Percentiles rank a stretch among this genome's conserved stretches.
These are phyloP conservation scores for Aphodius granarius DNA, from an alignment of 2,888 invertebrate genomes.

Conservation along the genomic window DNA sequence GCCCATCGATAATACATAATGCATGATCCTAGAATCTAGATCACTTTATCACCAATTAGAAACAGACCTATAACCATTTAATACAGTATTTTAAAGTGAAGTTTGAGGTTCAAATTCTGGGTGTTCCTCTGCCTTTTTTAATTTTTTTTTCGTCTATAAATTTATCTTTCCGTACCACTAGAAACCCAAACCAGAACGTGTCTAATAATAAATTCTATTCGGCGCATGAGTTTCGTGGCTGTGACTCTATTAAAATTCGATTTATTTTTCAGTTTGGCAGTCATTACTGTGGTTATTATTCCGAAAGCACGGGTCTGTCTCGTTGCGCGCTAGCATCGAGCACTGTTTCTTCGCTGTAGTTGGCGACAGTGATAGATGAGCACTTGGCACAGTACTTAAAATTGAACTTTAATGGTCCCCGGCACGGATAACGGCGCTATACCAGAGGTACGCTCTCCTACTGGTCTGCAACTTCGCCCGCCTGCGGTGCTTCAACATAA, in stretches of 20 bases:
- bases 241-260: not conserved
- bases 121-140: too few species aligned
- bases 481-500: not conserved
- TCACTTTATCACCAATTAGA: conserved; percentile 21
- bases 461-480: not conserved
- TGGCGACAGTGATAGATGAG: conserved; percentile 9
- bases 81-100: too few species aligned
- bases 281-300: not conserved
- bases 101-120: too few species aligned
- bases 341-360: conserved; percentile 3
- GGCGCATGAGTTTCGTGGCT: not conserved
- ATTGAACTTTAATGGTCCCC: conserved; percentile 11
- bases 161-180: too few species aligned
- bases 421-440: not conserved
- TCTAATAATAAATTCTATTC: not conserved
- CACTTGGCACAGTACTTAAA: conserved; percentile 5
- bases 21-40: conserved; percentile 18
- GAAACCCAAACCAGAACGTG: too few species aligned
- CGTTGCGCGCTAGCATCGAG: not conserved
- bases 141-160: too few species aligned
- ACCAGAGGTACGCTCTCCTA: not conserved
- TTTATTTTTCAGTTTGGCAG: not conserved
- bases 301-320: not conserved
- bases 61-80: not conserved
- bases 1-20: conserved; percentile 27